Base-by-base conservation (phyloP, 2,888 invertebrate species). In the Mesopsocus fuscifrons region DNA sequence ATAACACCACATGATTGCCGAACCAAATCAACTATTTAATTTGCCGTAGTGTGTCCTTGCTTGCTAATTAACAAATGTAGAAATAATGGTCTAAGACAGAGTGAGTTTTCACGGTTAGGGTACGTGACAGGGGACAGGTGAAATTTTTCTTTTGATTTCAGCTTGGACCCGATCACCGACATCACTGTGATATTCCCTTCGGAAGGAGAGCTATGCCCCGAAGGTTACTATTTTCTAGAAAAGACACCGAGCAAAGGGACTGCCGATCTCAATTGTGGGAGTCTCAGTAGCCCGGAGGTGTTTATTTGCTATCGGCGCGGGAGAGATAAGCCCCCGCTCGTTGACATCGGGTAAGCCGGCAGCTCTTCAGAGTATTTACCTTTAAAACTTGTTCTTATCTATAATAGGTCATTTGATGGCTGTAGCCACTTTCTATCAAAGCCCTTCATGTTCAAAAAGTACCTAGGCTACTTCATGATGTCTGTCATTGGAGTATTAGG, bases 181-280 rank as follows among this genome's bases (percentile, higher is more conserved):
- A 81, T 98, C 51, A 80, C 89, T 55, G 74, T 92, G 30, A 79
- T 83, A 55, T 94, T 94, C 61, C 88, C 91, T 1, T 73, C 78
- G 18, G 67, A 89, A 4, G 92, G 83, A 8, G 97, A 97, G 64
- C 70, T 67, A 22, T 69, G 80, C 43, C 92, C 92, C 1, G 72
- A 74, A 48, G 89, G 77, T 17, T 92, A 71, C 59, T 75, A 74
- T 49, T 59, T 71, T 43, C 62, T 81, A 32, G 80, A 80, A 50
- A 62, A 69, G 42, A 94, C 94, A 2, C 89, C 91, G 31, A 72
- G 81, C 41, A 85, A 60, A 1, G 67, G 87, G 51, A 77, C 79
- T 17, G 98, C 98, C 1, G 91, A 99, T 63, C 68, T 98, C 48
- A 98, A 98, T 63, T 92, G 94, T 74, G 97, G 97, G 23, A 94